A percentile compares a stretch with the other conserved stretches of the same genome.
Conservation (phyloP, 2,113 vertebrate genomes). For the Phylloscopus trochilus region DNA sequence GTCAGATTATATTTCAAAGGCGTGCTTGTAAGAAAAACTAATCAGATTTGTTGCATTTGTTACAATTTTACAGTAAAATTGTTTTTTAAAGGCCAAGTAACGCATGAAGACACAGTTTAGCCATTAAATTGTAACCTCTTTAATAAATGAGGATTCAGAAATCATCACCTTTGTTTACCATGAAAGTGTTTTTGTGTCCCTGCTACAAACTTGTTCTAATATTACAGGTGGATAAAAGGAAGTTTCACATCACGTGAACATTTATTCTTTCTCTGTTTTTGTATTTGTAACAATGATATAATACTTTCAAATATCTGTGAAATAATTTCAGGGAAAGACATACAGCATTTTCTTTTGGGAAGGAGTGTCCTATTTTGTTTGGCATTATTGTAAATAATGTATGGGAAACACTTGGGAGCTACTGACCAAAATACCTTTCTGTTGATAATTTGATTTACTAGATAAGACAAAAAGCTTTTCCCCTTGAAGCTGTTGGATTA, state of each 20-base stretch:
- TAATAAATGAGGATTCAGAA: neutral
- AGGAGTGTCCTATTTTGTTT: neutral
- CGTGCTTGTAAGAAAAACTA: neutral
- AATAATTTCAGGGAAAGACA: neutral
- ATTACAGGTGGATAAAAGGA: neutral
- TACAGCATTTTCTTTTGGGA: neutral
- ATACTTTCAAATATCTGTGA: neutral
- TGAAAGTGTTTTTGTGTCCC: neutral
- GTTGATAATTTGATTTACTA: constrained; percentile 3
- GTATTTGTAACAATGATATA: neutral
- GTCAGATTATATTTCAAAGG: neutral
- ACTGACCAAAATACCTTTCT: neutral
- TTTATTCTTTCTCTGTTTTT: neutral
- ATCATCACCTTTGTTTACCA: neutral
- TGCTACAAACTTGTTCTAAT: neutral
- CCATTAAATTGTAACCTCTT: neutral
- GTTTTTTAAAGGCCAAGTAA: neutral
- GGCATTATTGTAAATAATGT: neutral
- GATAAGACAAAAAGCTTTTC: constrained; percentile 27
- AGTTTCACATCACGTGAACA: neutral
- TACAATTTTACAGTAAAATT: neutral
- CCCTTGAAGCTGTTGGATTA: neutral
- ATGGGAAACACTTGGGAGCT: neutral
- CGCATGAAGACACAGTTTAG: neutral
- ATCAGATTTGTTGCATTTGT: neutral